These are phyloP conservation scores for Cossypha caffra DNA, from an alignment of 2,797 vertebrate species.

Conservation along the genomic window DNA sequence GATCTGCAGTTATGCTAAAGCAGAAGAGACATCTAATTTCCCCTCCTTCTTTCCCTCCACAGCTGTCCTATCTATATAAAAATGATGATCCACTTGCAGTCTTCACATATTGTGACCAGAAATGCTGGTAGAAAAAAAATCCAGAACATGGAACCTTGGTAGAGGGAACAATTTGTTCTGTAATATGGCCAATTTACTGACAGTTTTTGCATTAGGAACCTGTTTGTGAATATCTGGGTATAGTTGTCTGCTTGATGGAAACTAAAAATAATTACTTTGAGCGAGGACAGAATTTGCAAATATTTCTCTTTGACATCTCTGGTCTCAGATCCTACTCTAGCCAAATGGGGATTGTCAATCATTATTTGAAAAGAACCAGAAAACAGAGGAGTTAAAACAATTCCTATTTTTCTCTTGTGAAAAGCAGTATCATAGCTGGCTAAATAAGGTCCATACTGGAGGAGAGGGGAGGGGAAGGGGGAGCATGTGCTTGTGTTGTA, in stretches of 20 bases:
- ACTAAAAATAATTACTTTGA: constrained; percentile 58
- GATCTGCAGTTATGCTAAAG: background rate
- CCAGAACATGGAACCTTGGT: background rate
- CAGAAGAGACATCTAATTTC: background rate
- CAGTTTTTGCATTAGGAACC: constrained; percentile 23
- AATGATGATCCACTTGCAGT: background rate
- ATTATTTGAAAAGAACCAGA: constrained; percentile 43
- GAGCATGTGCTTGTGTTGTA: constrained; percentile 9
- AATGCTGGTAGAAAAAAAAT: constrained; percentile 7
- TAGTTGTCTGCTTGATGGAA: background rate
- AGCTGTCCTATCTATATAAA: background rate
- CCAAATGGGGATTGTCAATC: constrained; percentile 45
- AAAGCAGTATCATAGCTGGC: constrained; percentile 17
- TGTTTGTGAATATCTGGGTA: constrained; percentile 32
- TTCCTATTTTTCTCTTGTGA: background rate
- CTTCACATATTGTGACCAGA: background rate
- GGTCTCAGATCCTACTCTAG: constrained; percentile 1
- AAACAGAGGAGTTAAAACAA: constrained; percentile 20
- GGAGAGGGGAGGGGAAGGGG: background rate
- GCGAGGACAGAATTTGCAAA: constrained; percentile 39
- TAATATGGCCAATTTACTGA: constrained; percentile 1
- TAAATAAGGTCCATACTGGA: constrained; percentile 35
- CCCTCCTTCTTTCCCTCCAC: background rate
- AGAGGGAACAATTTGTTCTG: constrained; percentile 7
- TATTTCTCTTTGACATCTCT: constrained; percentile 55